Evolutionary conservation across 2,797 vertebrate genomes (phyloP).

Genomic region (Pangasius djambal): DNA sequence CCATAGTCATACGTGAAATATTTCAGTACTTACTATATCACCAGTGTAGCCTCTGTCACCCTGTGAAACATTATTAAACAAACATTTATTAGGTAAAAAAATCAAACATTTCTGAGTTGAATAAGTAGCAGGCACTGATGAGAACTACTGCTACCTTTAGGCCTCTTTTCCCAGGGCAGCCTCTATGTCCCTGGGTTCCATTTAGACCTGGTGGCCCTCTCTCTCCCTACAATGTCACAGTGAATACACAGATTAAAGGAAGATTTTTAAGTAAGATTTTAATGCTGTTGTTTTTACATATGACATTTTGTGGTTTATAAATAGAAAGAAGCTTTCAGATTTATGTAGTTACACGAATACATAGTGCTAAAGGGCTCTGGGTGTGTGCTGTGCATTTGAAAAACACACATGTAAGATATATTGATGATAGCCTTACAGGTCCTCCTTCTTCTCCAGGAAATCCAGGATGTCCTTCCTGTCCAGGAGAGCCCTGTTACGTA

Average conservation of each 20-base stretch:
- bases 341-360: too few relatives aligned
- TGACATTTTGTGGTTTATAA: neutral
- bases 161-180: conserved; percentile 80
- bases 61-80: conserved; percentile 64
- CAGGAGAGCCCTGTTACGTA: conserved; percentile 73
- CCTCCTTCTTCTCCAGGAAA: conserved; percentile 86
- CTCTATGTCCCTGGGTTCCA: conserved; percentile 78
- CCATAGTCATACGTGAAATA: neutral
- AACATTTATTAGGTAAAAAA: neutral
- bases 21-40: conserved; percentile 72
- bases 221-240: conserved; percentile 75
- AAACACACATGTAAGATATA: neutral
- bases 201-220: conserved; percentile 75
- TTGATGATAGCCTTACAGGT: conserved; percentile 69
- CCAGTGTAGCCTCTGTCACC: conserved; percentile 79
- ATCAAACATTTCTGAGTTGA: neutral
- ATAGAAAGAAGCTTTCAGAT: neutral
- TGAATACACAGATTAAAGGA: neutral
- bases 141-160: conserved; percentile 68
- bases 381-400: neutral
- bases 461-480: conserved; percentile 76
- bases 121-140: neutral
- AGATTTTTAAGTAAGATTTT: neutral
- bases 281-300: neutral
- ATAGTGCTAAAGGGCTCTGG: neutral